These are phyloP conservation scores for Lamprotornis superbus DNA, from an alignment of 2,113 vertebrate species.

Conservation along the genomic window DNA sequence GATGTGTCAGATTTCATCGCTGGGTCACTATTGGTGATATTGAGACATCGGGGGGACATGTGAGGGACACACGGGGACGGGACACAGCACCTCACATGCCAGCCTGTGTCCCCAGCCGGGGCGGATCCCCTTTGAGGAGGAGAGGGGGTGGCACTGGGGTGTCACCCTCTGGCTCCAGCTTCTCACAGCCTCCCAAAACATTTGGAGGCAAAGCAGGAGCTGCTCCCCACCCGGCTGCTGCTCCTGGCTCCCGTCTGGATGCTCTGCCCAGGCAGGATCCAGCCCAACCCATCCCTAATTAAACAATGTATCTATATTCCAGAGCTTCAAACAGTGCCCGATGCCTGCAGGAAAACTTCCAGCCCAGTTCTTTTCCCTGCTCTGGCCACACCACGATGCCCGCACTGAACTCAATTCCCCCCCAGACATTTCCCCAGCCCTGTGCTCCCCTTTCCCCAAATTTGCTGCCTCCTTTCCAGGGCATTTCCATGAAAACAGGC, in stretches of 20 bases:
- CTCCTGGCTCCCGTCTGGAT: neutral
- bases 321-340: neutral
- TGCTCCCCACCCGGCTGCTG: neutral
- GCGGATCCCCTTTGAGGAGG: neutral
- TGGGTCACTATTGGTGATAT: accelerated
- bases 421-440: neutral
- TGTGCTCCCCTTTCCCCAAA: neutral
- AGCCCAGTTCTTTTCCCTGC: neutral
- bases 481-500: slow-evolving; percentile 15
- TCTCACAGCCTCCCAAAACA: neutral
- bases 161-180: neutral
- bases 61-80: neutral
- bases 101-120: neutral
- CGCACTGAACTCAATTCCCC: accelerated
- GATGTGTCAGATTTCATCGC: accelerated
- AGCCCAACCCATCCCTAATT: neutral
- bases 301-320: neutral
- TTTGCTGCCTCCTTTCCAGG: neutral
- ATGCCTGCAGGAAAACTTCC: slow-evolving; percentile 43
- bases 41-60: accelerated
- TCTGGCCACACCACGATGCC: neutral
- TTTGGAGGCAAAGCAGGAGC: neutral
- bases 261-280: neutral
- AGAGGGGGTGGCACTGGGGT: neutral
- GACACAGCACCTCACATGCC: accelerated